Base-by-base conservation (phyloP, 1,140 invertebrate species). In the Drosophila tristis region DNA sequence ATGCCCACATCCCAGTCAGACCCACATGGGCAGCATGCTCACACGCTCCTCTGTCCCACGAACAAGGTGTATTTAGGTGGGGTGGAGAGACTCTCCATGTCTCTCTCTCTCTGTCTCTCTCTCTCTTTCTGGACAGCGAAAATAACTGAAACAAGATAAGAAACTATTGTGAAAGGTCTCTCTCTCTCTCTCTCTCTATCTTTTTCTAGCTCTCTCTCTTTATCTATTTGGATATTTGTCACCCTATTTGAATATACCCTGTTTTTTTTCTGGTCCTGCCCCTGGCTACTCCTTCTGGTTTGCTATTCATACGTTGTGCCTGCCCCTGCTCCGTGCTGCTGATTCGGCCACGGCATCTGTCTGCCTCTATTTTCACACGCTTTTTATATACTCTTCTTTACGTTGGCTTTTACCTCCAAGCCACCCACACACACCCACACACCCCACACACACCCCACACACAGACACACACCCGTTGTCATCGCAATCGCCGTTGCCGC, bases 301-400 rank as follows among this genome's bases (percentile, higher is more conserved):
- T 68, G 79, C 70, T 82, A 82, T 82, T 82, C 79, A 82, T 81
- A 78, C 74, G 78, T 74, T 85, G 71, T 50, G 29, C 82, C 71
- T 68, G 60, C 53, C 50, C 4, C 35, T 39, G 35, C 35, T 5
- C 50, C 4, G 11, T 39, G 35, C 35, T 5, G 4, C 35, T 35
- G 9, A 8, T 13, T 8, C 31, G 8, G 11, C 35, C 35, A 39
- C 47, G 68, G 50, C 45, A 49, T 63, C 50, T 53, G 48, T 55
- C 51, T 77, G 35, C 45, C 64, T 49, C 45, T 72, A 59, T 86
- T 86, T 74, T 77, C 78, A 64, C 82, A 80, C 73, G 66, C 64
- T 74, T 84, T 86, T 80, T 67, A 76, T 73, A 65, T 71, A 68
- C 72, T 64, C 66, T 51, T 70, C 55, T 48, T 75, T 47, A 43